These are phyloP conservation scores for Simalia tracyae DNA, from an alignment of 2,797 vertebrate genomes.

Conservation along the genomic window DNA sequence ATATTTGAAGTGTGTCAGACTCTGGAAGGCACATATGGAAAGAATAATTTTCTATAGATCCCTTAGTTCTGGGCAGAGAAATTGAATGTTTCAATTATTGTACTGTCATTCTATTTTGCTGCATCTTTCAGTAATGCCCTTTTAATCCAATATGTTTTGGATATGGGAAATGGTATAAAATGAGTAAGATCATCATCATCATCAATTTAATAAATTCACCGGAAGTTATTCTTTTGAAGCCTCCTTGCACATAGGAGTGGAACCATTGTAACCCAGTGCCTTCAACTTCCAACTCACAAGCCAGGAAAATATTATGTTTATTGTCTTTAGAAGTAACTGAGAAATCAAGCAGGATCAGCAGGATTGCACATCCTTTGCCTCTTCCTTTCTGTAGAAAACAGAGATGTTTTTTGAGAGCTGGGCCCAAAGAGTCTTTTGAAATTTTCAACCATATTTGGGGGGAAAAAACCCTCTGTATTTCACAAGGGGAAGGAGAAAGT, in stretches of 20 bases:
- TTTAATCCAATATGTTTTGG: neutral
- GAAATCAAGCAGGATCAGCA: neutral
- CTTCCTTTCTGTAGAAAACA: neutral
- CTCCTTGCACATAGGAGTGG: neutral
- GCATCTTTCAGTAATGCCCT: neutral
- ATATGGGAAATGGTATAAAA: neutral
- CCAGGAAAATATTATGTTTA: too few relatives aligned
- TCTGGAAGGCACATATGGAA: neutral
- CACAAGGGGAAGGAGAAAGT: neutral
- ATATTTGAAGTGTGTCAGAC: neutral
- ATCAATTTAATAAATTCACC: neutral
- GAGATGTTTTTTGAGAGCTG: neutral
- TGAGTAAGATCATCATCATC: neutral
- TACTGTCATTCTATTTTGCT: neutral
- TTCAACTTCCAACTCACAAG: neutral
- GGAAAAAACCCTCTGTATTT: neutral
- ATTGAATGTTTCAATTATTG: neutral
- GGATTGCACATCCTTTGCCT: neutral
- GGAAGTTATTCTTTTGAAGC: neutral
- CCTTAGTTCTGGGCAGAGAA: neutral
- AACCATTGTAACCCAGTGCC: neutral
- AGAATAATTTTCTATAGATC: neutral
- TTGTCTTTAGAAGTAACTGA: neutral
- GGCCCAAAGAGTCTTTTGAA: neutral
- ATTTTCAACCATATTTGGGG: neutral